Conservation (phyloP, 2,113 vertebrate species). For the Melanotaenia duboulayi region DNA sequence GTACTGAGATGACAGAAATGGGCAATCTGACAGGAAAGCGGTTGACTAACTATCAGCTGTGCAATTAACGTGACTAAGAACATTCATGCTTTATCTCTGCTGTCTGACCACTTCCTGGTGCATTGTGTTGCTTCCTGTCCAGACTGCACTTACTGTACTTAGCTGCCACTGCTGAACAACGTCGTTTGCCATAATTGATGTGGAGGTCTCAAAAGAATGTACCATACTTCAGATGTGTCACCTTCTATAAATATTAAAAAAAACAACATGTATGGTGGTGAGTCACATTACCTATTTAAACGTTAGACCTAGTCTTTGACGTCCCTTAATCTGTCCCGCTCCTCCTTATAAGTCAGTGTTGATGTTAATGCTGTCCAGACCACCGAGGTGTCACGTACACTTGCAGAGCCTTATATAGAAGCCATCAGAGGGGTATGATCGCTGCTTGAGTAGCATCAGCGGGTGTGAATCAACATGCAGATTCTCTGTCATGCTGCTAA, state of each 20-base stretch:
- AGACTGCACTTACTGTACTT: constrained; percentile 39
- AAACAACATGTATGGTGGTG: constrained; percentile 56
- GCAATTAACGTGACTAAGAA: neutral
- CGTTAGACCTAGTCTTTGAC: constrained; percentile 21
- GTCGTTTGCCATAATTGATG: neutral
- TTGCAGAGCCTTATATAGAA: constrained; percentile 77
- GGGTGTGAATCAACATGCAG: constrained; percentile 35
- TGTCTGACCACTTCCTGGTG: constrained; percentile 50
- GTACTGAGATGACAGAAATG: neutral
- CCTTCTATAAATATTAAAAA: constrained; percentile 56
- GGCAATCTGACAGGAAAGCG: neutral
- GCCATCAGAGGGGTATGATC: constrained; percentile 54
- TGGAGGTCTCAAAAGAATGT: constrained; percentile 52
- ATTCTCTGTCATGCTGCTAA: constrained; percentile 47
- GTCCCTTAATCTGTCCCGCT: constrained; percentile 48
- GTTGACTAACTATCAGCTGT: neutral
- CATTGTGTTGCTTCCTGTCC: constrained; percentile 66
- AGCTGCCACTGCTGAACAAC: constrained; percentile 17
- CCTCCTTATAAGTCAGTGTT: constrained; percentile 85
- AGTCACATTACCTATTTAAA: constrained; percentile 62
- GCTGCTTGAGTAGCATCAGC: constrained; percentile 51
- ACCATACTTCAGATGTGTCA: constrained; percentile 34
- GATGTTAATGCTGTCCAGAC: constrained; percentile 72
- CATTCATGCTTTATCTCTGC: constrained; percentile 30
- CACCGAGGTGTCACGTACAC: constrained; percentile 59